Evolutionary conservation across 2,113 vertebrate species (phyloP), one percentile per base, ranked within the genome.

Genomic region (Syrrhaptes paradoxus): DNA sequence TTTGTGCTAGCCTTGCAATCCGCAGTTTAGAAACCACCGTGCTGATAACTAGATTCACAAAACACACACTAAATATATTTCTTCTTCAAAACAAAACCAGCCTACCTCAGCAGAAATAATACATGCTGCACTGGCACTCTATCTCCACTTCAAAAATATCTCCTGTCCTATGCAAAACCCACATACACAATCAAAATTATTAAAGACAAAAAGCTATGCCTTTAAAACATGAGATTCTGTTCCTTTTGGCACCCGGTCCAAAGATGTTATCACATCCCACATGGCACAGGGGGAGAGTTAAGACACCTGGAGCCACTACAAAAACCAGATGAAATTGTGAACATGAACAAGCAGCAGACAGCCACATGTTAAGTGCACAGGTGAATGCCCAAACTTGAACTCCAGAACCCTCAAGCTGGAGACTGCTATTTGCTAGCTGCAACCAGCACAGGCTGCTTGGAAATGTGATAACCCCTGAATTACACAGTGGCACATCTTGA

Each of bases 191-290:
- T 4, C 6, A 3, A 54, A 82, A 63, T 29, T 29, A 63, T 29
- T 57, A 68, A 93, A 83, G 2, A 13, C 3, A 5, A n/a, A 75
- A 80, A 85, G 51, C 41, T 2, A 49, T 1, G 10, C 9, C 28
- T 77, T 70, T 65, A n/a, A 84, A 81, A 52, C 3, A 24, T 8
- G 26, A 58, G 25, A 4, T 38, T 75, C 13, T 63, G 11, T 26
- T 72, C 12, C 31, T 90, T 84, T 80, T 51, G 10, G 31, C 66
- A 21, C 24, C 41, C 2, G 3, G 18, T 52, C 32, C 11, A 65
- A 58, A 21, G 9, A 36, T 4, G 5, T 29, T 80, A 51, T 26
- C 0, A 0, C 19, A 84, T 34, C 18, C 49, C 34, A 52, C 4
- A 18, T 31, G 25, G 16, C 10, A 55, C 29, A 21, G 13, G 26